Percentiles rank a stretch among this genome's conserved stretches.
These are phyloP conservation scores for Trilocha varians DNA, from an alignment of 2,888 invertebrate genomes.

Conservation along the genomic window DNA sequence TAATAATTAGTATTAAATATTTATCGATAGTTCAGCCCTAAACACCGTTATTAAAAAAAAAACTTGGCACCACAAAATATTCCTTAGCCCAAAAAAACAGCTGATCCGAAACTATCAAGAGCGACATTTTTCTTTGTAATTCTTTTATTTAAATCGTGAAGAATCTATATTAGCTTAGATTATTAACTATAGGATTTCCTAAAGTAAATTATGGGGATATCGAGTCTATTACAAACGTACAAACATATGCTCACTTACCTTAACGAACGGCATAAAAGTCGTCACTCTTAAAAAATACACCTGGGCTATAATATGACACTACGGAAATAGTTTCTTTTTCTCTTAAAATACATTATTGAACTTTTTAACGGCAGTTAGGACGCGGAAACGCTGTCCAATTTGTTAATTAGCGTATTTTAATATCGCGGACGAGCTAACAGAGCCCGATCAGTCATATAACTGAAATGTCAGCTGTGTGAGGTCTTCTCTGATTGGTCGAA, in stretches of 20 bases:
- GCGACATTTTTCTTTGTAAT: too few relatives aligned
- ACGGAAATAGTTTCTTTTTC: conserved; percentile 66
- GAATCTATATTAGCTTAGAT: too few relatives aligned
- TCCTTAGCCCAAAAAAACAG: too few relatives aligned
- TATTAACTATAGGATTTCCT: too few relatives aligned
- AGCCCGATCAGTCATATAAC: conserved; percentile 45
- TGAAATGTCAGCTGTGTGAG: conserved; percentile 65
- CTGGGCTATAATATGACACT: conserved; percentile 73
- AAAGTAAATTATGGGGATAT: too few relatives aligned
- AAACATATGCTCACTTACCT: conserved; percentile 56
- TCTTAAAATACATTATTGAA: conserved; percentile 72
- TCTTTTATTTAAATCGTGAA: too few relatives aligned
- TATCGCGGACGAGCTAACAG: conserved; percentile 42
- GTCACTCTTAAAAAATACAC: conserved; percentile 57
- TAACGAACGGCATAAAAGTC: conserved; percentile 47
- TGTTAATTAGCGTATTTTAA: conserved; percentile 35
- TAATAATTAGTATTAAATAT: too few relatives aligned
- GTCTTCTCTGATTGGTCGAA: conserved; percentile 61
- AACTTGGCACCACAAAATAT: too few relatives aligned
- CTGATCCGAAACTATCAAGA: too few relatives aligned
- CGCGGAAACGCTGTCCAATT: conserved; percentile 61
- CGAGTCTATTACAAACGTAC: too few relatives aligned
- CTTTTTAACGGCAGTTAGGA: conserved; percentile 54
- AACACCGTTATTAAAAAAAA: too few relatives aligned
- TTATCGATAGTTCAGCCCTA: too few relatives aligned